phyloP scores from a whole-genome alignment of 2,113 vertebrate genomes.

The Ophiodon elongatus region DNA sequence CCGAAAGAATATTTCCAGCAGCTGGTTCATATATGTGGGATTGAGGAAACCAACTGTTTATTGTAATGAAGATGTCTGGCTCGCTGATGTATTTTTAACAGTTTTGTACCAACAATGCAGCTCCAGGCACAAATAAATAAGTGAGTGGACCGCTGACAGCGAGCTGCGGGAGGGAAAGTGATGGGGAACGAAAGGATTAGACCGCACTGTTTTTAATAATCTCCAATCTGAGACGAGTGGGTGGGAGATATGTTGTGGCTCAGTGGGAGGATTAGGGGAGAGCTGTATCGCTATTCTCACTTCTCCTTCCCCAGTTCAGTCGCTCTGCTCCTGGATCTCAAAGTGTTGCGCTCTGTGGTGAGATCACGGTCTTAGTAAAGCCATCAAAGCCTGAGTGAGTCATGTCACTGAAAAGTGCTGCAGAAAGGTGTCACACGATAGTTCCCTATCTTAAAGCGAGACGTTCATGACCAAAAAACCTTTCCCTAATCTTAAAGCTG shows the following conservation, averaged over 20 bases:
- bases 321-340: conserved; percentile 12
- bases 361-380: conserved; percentile 21
- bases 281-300: conserved; percentile 25
- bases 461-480: not conserved
- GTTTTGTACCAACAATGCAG: not conserved
- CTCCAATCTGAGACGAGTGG: conserved; percentile 49
- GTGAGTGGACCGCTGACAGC: conserved; percentile 15
- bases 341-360: too few species aligned
- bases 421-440: not conserved
- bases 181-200: conserved; percentile 44
- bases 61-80: not conserved
- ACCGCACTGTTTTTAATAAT: conserved; percentile 47
- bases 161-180: conserved; percentile 15
- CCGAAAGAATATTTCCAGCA: not conserved
- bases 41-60: not conserved
- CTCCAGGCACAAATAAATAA: not conserved
- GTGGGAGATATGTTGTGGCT: conserved; percentile 49
- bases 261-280: conserved; percentile 57
- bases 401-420: not conserved
- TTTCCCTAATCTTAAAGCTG: not conserved
- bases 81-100: not conserved
- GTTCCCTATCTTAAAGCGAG: not conserved
- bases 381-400: not conserved
- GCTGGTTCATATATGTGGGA: not conserved
- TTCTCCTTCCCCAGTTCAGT: conserved; percentile 1